A percentile compares a stretch with the other conserved stretches of the same genome.
Evolutionary conservation across 2,113 vertebrate genomes (phyloP).

Genomic region (Tychaedon coryphoeus): DNA sequence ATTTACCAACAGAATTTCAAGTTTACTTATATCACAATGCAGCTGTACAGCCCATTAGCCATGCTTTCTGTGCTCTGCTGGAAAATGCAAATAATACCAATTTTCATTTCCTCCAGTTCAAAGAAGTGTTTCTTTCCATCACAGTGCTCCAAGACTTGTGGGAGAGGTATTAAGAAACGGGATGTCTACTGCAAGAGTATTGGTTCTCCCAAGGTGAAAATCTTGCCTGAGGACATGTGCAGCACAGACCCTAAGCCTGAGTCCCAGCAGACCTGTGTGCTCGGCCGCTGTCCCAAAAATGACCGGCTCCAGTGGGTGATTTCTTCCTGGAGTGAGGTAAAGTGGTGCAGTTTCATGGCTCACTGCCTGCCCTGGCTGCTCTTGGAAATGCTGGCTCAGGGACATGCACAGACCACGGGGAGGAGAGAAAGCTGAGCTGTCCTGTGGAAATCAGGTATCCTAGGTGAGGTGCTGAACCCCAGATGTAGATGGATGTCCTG

Average conservation of each 20-base stretch:
- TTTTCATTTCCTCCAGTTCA: neutral
- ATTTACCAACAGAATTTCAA: neutral
- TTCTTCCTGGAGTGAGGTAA: slow-evolving; percentile 91
- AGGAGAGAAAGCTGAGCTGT: neutral
- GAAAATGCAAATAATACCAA: neutral
- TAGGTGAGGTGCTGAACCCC: neutral
- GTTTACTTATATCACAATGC: neutral
- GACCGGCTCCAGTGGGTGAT: slow-evolving; percentile 87
- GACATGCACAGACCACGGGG: neutral
- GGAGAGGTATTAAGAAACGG: slow-evolving; percentile 87
- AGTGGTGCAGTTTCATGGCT: slow-evolving; percentile 56
- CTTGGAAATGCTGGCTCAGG: neutral
- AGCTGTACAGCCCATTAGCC: neutral
- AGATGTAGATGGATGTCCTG: neutral
- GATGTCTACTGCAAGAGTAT: slow-evolving; percentile 83
- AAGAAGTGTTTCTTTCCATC: neutral
- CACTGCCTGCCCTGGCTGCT: neutral
- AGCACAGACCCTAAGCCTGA: slow-evolving; percentile 77
- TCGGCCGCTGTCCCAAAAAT: slow-evolving; percentile 90
- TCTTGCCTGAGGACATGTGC: slow-evolving; percentile 83
- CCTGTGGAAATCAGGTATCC: neutral
- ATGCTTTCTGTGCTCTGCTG: neutral
- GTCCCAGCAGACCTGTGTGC: slow-evolving; percentile 86
- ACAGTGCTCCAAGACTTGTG: slow-evolving; percentile 95
- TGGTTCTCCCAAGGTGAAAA: slow-evolving; percentile 63